A percentile compares a stretch with the other conserved stretches of the same genome.
Conservation (phyloP, 2,113 vertebrate species). For the Dendropsophus ebraccatus region DNA sequence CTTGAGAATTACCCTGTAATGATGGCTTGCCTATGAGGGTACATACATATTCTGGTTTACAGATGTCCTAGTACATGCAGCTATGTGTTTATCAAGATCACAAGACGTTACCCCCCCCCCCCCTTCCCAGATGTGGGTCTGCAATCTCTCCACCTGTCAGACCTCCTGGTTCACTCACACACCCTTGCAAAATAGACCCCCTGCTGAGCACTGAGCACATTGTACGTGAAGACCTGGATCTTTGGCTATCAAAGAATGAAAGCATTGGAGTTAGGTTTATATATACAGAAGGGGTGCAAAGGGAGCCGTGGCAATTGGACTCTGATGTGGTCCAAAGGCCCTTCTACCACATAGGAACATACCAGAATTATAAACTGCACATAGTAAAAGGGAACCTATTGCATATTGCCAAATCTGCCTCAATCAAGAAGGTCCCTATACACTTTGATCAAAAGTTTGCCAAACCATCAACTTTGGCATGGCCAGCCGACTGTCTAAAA, state of each 20-base stretch:
- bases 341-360: too few species aligned
- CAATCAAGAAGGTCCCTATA: too few species aligned
- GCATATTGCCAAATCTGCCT: too few species aligned
- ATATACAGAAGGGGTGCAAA: too few species aligned
- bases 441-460: too few species aligned
- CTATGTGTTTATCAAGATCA: not conserved
- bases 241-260: not conserved
- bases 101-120: not conserved
- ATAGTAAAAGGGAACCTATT: too few species aligned
- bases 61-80: slow-evolving; percentile 15
- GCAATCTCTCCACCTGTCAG: slow-evolving; percentile 12
- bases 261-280: not conserved
- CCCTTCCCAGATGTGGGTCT: slow-evolving; percentile 6
- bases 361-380: too few species aligned
- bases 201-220: not conserved
- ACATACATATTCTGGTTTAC: not conserved
- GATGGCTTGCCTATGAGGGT: not conserved
- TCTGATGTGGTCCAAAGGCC: too few species aligned
- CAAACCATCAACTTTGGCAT: too few species aligned
- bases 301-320: too few species aligned
- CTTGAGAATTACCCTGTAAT: not conserved
- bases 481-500: too few species aligned
- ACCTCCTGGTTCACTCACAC: not conserved
- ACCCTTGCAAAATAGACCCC: not conserved
- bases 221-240: not conserved